Base-by-base conservation (phyloP, 2,797 vertebrate species). In the Enteromius argenteus region DNA sequence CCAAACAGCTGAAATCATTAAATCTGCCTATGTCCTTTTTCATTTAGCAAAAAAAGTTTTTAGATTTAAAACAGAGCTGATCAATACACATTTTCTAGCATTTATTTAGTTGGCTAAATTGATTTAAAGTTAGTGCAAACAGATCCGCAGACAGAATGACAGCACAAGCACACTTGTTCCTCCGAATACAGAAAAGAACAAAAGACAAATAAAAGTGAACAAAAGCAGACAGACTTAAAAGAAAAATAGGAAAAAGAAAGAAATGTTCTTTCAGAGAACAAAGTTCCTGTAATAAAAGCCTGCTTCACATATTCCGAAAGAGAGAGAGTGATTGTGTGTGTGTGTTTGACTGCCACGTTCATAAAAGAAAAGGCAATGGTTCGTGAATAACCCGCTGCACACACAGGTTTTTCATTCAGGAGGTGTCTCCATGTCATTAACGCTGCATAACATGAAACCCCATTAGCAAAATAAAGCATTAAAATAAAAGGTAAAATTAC, bases 391-490 rank as follows among this genome's bases (percentile, higher is more conserved):
- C 73, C 32, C 35, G 10, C 35, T 32, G 79, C 79, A 30, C 35
- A 69, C 42, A 46, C 80, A 39, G 80, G 60, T 83, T 77, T 83
- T 76, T 37, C 73, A 76, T 83, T 79, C 19, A n/a, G 75, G 53
- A 46, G 82, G 82, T 77, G 74, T 79, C 83, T 84, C 66, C 66
- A 62, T 84, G 83, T 79, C 74, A 78, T 84, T 84, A 84, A 78
- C 67, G 21, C 82, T 72, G 53, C 75, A 72, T 84, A 60, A 84
- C 21, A 42, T 72, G 83, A 78, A 84, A 79, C 66, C 83, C 83
- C 75, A 84, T 84, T 84, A 84, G 83, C 75, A 79, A 84, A 84
- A 84, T 79, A 84, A 78, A 78, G 75, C 75, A 72, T 84, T 78
- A 35, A 71, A 84, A 78, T 84, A 71, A 84, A 84, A 79, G 75